Evolutionary conservation across 2,888 invertebrate species (phyloP).

Genomic region (Caenorhabditis sp.): DNA sequence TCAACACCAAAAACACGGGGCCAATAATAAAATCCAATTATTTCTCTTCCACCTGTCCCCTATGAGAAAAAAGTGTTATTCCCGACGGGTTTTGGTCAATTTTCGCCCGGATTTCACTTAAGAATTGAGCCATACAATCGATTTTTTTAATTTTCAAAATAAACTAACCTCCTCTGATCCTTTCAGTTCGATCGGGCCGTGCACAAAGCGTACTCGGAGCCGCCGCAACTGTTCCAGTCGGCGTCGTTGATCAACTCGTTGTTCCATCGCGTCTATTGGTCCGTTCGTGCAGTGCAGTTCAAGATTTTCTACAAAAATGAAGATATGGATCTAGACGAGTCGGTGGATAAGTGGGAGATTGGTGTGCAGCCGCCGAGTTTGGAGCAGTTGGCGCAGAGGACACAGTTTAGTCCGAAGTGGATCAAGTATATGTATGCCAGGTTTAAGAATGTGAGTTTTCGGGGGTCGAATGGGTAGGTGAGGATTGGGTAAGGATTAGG

Average conservation of each 20-base stretch:
- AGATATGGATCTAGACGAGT: constrained; percentile 74
- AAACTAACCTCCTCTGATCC: no score
- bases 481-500: no score
- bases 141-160: neutral
- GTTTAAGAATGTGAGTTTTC: constrained; percentile 80
- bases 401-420: constrained; percentile 72
- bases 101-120: neutral
- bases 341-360: constrained; percentile 71
- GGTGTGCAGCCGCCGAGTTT: constrained; percentile 70
- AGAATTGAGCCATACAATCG: neutral
- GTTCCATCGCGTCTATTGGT: constrained; percentile 74
- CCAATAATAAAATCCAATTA: no score
- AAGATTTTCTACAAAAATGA: constrained; percentile 77
- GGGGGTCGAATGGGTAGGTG: no score
- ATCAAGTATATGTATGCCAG: constrained; percentile 79
- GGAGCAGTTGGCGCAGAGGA: constrained; percentile 52
- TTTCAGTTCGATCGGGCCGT: constrained; percentile 73
- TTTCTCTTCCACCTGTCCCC: no score
- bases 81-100: neutral
- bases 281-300: constrained; percentile 72
- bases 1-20: no score
- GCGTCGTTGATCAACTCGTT: constrained; percentile 63
- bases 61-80: no score
- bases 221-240: constrained; percentile 62
- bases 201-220: constrained; percentile 71